phyloP scores from a whole-genome alignment of 92 coral and sea anemone genomes.

The Zoanthus sociatus region DNA sequence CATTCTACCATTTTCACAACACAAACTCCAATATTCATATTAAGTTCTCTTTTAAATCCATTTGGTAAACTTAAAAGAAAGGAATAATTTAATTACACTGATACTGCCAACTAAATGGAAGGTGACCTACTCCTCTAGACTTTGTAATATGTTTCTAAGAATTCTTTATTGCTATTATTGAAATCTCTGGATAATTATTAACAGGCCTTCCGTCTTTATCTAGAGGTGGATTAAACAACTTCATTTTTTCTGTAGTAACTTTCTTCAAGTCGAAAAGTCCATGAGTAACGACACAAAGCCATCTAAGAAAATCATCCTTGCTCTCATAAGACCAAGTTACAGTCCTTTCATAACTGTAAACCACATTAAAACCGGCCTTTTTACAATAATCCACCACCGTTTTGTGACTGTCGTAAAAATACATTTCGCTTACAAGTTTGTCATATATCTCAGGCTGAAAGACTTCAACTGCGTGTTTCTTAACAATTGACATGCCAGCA shows the following conservation, averaged over 20 bases:
- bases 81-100: no score
- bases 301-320: conserved; percentile 34
- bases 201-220: conserved; percentile 8
- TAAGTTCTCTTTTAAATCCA: no score
- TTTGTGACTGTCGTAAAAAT: conserved; percentile 23
- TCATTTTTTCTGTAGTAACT: conserved; percentile 18
- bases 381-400: conserved; percentile 14
- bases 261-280: conserved; percentile 33
- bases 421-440: conserved; percentile 24
- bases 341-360: background rate
- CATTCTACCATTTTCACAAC: no score
- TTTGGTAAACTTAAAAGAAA: no score
- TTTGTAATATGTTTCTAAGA: background rate
- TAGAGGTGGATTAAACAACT: conserved; percentile 28
- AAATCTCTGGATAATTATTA: conserved; percentile 8
- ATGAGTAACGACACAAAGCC: conserved; percentile 30
- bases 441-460: conserved; percentile 24
- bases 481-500: background rate
- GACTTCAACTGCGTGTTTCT: conserved; percentile 21
- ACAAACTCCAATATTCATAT: no score
- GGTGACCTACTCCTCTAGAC: no score
- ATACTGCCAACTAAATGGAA: no score
- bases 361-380: conserved; percentile 24
- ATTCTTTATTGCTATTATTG: conserved; percentile 28
- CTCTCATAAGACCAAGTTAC: conserved; percentile 30